Conservation (phyloP, 2,113 vertebrate genomes). For the Chunga burmeisteri region DNA sequence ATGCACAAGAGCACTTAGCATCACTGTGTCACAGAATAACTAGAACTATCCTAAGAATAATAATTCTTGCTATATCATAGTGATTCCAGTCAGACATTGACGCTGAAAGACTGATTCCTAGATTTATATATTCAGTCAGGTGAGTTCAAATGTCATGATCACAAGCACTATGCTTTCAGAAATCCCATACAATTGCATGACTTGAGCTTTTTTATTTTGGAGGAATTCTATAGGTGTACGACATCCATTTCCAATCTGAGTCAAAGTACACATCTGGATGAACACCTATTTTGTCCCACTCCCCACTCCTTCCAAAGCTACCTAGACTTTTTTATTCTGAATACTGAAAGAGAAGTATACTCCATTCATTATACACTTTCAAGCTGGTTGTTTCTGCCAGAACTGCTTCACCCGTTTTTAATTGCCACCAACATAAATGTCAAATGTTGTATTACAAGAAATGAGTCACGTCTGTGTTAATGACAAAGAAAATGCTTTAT, state of each 20-base stretch:
- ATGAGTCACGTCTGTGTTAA: constrained; percentile 42
- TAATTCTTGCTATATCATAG: not conserved
- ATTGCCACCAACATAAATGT: constrained; percentile 36
- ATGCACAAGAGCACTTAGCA: not conserved
- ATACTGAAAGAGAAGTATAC: not conserved
- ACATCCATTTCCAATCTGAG: not conserved
- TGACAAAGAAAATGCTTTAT: constrained; percentile 49
- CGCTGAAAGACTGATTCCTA: not conserved
- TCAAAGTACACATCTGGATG: not conserved
- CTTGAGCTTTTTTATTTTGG: not conserved
- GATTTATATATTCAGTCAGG: not conserved
- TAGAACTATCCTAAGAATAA: not conserved
- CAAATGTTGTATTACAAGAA: constrained; percentile 25
- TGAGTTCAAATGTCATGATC: not conserved
- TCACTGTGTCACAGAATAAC: not conserved
- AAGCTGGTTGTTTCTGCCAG: not conserved
- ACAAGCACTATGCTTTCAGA: not conserved
- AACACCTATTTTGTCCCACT: not conserved
- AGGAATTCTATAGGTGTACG: not conserved
- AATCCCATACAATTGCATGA: not conserved
- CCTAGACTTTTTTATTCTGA: not conserved
- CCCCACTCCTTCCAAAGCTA: not conserved
- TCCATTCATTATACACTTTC: not conserved
- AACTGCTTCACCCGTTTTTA: constrained; percentile 14
- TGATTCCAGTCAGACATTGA: not conserved